These are phyloP conservation scores for Zelostemma sp. DNA, from an alignment of 1,140 invertebrate species.

Conservation along the genomic window DNA sequence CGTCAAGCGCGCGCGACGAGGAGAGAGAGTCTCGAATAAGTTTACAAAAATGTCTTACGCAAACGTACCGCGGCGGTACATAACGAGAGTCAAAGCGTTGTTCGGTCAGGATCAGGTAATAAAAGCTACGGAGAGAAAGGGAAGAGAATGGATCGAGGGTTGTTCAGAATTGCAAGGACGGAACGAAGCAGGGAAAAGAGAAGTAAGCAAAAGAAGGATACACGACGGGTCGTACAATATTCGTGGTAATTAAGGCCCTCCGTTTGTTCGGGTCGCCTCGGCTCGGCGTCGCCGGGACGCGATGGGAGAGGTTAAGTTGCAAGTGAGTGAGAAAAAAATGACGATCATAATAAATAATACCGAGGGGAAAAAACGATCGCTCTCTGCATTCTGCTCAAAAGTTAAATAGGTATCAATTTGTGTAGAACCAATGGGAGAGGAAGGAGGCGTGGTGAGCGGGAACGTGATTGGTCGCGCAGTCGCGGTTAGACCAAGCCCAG, in stretches of 20 bases:
- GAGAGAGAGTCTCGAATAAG: background rate
- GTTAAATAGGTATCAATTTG: constrained; percentile 70
- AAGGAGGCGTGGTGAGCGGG: constrained; percentile 43
- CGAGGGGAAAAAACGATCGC: constrained; percentile 56
- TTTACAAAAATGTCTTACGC: constrained; percentile 16
- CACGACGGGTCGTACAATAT: constrained; percentile 44
- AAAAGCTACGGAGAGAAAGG: constrained; percentile 21
- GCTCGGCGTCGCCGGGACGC: constrained; percentile 17
- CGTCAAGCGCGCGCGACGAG: background rate
- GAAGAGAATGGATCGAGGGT: constrained; percentile 5
- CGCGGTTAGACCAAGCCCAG: constrained; percentile 21
- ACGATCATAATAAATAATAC: constrained; percentile 66
- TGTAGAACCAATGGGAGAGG: constrained; percentile 52
- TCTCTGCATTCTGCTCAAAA: constrained; percentile 66
- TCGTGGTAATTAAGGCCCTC: constrained; percentile 66
- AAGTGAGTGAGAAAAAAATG: constrained; percentile 45
- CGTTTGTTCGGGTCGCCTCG: constrained; percentile 53
- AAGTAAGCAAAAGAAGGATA: constrained; percentile 9
- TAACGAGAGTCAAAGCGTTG: constrained; percentile 11
- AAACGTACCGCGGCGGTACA: constrained; percentile 3
- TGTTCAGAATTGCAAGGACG: constrained; percentile 9
- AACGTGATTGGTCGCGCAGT: constrained; percentile 40
- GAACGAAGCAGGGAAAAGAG: constrained; percentile 6
- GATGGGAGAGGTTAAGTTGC: constrained; percentile 21
- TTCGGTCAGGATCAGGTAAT: constrained; percentile 13